A percentile compares a stretch with the other conserved stretches of the same genome.
phyloP scores from a whole-genome alignment of 2,797 vertebrate species.

The Oryzias sinensis region DNA sequence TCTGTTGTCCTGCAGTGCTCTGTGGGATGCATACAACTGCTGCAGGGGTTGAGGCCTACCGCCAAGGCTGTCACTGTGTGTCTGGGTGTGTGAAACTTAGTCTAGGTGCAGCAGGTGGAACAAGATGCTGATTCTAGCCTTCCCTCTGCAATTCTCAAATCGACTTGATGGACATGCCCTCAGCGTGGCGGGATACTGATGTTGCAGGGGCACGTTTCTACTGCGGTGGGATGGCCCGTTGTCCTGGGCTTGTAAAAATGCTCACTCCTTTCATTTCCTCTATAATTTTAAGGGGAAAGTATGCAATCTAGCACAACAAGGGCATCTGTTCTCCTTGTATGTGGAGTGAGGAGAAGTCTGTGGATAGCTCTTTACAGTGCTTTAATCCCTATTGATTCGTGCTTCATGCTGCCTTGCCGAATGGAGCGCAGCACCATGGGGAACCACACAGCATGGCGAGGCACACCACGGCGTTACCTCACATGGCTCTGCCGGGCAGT shows the following conservation, averaged over 20 bases:
- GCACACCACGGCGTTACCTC: conserved; percentile 46
- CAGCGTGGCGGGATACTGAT: conserved; percentile 29
- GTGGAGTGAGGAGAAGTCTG: conserved; percentile 29
- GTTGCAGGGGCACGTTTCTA: conserved; percentile 18
- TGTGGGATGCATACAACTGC: conserved; percentile 59
- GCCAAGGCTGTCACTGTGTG: conserved; percentile 45
- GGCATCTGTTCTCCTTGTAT: conserved; percentile 20
- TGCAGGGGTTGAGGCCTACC: conserved; percentile 55
- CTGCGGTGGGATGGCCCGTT: conserved; percentile 2
- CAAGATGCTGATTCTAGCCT: conserved; percentile 47
- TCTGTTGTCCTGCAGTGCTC: conserved; percentile 63
- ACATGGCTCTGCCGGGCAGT: conserved; percentile 38
- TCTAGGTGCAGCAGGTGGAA: conserved; percentile 60
- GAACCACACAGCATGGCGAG: conserved; percentile 47
- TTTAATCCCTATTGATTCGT: conserved; percentile 81
- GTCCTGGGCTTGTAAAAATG: conserved; percentile 19
- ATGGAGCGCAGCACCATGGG: conserved; percentile 52
- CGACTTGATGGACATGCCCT: conserved; percentile 54
- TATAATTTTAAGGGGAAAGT: conserved; percentile 15
- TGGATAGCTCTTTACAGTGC: conserved; percentile 53
- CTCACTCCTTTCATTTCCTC: conserved; percentile 9
- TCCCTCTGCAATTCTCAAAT: conserved; percentile 28
- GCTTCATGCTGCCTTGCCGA: conserved; percentile 72
- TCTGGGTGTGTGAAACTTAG: conserved; percentile 21
- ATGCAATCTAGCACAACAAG: conserved; percentile 28